Evolutionary conservation across 2,113 vertebrate species (phyloP).

Genomic region (Stictonetta naevosa): DNA sequence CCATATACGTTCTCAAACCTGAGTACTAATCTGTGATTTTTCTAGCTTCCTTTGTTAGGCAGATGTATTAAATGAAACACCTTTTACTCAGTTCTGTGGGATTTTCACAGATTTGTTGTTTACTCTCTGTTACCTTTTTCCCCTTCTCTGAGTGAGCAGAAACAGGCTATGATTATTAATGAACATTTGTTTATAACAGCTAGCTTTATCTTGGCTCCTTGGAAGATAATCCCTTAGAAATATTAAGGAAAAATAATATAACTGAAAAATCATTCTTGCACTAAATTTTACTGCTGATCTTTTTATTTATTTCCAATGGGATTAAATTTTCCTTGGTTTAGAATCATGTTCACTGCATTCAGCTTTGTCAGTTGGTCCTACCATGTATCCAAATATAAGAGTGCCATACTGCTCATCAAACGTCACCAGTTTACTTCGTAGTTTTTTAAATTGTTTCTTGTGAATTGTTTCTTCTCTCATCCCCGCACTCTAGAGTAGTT

Average conservation of each 20-base stretch:
- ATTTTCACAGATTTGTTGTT: background rate
- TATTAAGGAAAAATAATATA: background rate
- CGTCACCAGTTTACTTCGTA: background rate
- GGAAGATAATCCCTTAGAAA: background rate
- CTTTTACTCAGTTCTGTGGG: background rate
- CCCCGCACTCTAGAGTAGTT: background rate
- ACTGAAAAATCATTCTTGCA: background rate
- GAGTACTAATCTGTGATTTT: background rate
- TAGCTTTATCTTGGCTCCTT: background rate
- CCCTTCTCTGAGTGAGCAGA: background rate
- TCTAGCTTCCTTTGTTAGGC: background rate
- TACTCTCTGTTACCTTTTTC: background rate
- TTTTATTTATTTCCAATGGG: constrained; percentile 7
- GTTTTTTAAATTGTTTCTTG: background rate
- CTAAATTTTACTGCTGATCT: background rate
- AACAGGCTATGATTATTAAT: background rate
- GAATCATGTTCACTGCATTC: background rate
- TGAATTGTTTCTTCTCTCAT: background rate
- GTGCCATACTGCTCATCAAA: background rate
- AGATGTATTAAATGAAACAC: background rate
- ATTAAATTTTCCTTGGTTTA: constrained; percentile 1
- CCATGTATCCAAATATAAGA: background rate
- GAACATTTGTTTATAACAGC: background rate
- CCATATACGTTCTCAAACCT: background rate
- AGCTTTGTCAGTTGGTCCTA: background rate